Evolutionary conservation across 1,140 invertebrate species (phyloP).

Genomic region (Tetragnatha versicolor): DNA sequence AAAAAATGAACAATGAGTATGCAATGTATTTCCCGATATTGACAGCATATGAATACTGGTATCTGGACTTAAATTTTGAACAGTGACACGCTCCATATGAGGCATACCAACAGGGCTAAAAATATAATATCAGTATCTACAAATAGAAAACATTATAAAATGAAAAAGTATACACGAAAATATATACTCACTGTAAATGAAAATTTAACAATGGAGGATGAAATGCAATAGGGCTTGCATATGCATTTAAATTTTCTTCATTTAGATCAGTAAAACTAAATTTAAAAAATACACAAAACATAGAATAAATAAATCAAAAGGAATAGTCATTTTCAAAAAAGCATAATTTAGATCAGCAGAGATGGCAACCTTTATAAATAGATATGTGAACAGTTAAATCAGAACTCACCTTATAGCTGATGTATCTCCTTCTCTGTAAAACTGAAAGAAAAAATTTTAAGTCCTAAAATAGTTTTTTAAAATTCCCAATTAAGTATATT

Average conservation of each 20-base stretch:
- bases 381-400: background rate
- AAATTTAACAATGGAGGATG: constrained; percentile 74
- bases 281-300: constrained; percentile 9
- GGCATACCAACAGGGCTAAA: constrained; percentile 83
- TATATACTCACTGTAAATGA: constrained; percentile 70
- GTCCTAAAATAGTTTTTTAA: too few species aligned
- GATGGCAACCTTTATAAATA: background rate
- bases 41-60: constrained; percentile 82
- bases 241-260: constrained; percentile 60
- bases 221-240: constrained; percentile 68
- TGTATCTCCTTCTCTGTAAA: constrained; percentile 42
- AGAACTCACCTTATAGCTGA: constrained; percentile 43
- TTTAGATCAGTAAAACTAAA: constrained; percentile 61
- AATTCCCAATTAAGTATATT: too few species aligned
- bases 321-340: background rate
- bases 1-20: constrained; percentile 93
- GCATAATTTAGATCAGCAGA: background rate
- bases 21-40: constrained; percentile 84
- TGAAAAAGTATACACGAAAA: background rate
- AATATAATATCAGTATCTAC: constrained; percentile 53
- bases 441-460: constrained; percentile 28
- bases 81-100: constrained; percentile 77
- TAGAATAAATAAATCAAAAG: background rate
- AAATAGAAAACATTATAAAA: background rate
- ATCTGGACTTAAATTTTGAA: constrained; percentile 79